Evolutionary conservation across 2,113 vertebrate species (phyloP).

Genomic region (Athene cunicularia): DNA sequence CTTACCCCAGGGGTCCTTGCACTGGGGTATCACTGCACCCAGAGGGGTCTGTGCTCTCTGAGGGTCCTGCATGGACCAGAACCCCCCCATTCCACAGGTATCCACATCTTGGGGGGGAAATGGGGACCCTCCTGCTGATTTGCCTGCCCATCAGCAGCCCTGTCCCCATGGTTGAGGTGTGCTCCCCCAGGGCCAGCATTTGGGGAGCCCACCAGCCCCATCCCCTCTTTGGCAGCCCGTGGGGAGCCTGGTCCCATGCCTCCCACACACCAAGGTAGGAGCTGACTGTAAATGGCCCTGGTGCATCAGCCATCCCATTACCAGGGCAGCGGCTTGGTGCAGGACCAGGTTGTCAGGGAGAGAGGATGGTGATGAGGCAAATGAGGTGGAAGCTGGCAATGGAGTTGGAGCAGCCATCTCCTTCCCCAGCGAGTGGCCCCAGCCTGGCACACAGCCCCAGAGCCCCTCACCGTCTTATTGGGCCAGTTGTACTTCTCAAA

Average conservation of each 20-base stretch:
- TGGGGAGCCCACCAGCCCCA: not conserved
- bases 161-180: not conserved
- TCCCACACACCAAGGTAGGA: not conserved
- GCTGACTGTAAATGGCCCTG: not conserved
- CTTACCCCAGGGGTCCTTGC: not conserved
- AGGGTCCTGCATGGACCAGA: not conserved
- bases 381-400: not conserved
- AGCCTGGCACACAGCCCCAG: not conserved
- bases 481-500: slow-evolving; percentile 99
- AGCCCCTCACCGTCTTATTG: slow-evolving; percentile 89
- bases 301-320: not conserved
- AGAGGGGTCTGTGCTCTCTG: not conserved
- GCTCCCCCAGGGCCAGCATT: not conserved
- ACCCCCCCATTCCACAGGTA: rapidly evolving
- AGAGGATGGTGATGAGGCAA: not conserved
- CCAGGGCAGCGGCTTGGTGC: not conserved
- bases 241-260: rapidly evolving
- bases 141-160: not conserved
- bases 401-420: not conserved
- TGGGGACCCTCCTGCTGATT: not conserved
- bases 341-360: not conserved
- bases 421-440: not conserved
- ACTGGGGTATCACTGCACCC: not conserved
- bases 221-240: rapidly evolving
- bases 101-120: not conserved